A percentile compares a stretch with the other conserved stretches of the same genome.
Conservation (phyloP, 2,888 invertebrate genomes). For the Girardia tigrina region DNA sequence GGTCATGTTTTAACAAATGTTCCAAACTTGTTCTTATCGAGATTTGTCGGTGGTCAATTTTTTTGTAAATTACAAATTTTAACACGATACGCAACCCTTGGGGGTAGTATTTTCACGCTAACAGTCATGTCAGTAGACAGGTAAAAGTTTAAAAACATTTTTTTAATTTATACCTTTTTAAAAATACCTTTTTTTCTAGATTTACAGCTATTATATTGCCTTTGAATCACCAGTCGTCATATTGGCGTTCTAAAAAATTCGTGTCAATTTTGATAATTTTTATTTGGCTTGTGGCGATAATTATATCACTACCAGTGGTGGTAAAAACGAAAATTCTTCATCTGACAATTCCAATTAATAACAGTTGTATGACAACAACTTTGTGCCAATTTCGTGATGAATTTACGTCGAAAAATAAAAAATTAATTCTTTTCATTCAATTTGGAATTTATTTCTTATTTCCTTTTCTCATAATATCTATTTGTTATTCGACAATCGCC, state of each 20-base stretch:
- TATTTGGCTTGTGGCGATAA: background rate
- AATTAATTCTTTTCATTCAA: background rate
- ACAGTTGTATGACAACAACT: constrained; percentile 13
- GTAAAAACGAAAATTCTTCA: background rate
- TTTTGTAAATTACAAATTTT: background rate
- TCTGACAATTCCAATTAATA: background rate
- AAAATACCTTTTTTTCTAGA: background rate
- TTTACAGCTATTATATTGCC: background rate
- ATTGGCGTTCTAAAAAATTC: background rate
- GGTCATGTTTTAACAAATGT: background rate
- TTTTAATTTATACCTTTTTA: background rate
- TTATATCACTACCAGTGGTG: background rate
- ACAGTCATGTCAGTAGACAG: background rate
- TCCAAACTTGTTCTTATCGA: background rate
- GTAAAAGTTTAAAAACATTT: background rate
- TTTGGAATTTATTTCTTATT: constrained; percentile 14
- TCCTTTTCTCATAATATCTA: background rate
- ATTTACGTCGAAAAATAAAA: background rate
- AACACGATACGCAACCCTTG: background rate
- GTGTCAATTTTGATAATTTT: background rate
- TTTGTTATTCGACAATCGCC: background rate
- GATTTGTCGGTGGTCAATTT: background rate
- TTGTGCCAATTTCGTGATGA: background rate
- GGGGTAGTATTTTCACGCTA: background rate
- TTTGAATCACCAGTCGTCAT: background rate